Evolutionary conservation across 1,140 invertebrate genomes (phyloP), one percentile per base, ranked within the genome.

Genomic region (Drosophila willistoni): DNA sequence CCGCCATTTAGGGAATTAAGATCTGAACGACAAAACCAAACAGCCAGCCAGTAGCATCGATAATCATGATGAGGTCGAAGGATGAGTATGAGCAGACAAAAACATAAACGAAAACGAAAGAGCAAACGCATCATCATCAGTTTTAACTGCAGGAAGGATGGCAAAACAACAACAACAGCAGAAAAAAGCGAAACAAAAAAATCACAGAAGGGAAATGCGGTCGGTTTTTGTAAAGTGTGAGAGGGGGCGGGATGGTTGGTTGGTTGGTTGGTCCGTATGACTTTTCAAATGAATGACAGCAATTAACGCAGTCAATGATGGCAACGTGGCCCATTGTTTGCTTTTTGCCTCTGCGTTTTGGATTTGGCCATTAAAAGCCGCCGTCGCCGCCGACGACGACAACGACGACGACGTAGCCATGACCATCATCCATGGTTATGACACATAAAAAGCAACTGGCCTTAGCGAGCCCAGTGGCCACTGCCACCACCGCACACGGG

Each of bases 281-380:
- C 80, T 83, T 86, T 83, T 89, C 83, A 83, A 87, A 89, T 89
- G 84, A 87, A 87, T 87, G 84, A 89, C 84, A 84, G 84, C 84
- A 87, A 87, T 87, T 87, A 87, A 89, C 84, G 81, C 77, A 87
- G 84, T 89, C 84, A 87, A 87, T 87, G 84, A 81, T 90, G 84
- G 73, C 80, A n/a, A 39, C 39, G 22, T 64, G 56, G 47, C 71
- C 73, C 56, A 87, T 87, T 87, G 85, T 87, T 84, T 89, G 85
- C 66, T 56, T 68, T 57, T 70, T 61, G 54, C 59, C 64, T 22
- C 63, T 62, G 9, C 47, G 39, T 68, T 61, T 59, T 59, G 29
- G 64, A 65, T 12, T 51, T 68, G 64, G 68, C 84, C 74, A 89
- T 87, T 83, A 89, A 89, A 82, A 68, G 71, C 80, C 71, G 57